Base-by-base conservation (phyloP, 1,140 invertebrate genomes). In the Drosophila obscura region DNA sequence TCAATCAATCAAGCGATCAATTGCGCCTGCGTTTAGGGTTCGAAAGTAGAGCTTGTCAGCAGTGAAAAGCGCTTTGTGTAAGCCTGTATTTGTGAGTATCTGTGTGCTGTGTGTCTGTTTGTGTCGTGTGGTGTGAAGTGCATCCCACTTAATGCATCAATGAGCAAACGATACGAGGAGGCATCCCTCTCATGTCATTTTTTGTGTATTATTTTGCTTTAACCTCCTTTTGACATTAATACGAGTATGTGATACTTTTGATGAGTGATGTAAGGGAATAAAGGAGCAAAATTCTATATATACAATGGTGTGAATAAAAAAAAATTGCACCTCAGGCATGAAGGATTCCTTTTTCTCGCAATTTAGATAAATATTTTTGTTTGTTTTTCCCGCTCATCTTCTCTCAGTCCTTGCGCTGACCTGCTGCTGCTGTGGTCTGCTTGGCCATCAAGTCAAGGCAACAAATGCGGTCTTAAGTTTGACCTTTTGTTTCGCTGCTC, bases 131-230 rank as follows among this genome's bases (percentile, higher is more conserved):
- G 73, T 56, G 56, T 67, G 51, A 58, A 65, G 53, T 67, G 62
- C 72, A 73, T 72, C 31, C 31, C 78, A 69, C 78, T 87, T 77
- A 81, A 87, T 80, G 82, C 74, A 85, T 72, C 65, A 60, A 58
- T 52, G 55, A 60, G 74, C 65, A 71, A 64, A 77, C 65, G 48
- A 78, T 82, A 82, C 31, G 31, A 35, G 31, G 9, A 35, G 31
- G 31, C 31, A 35, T 35, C 19, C 19, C 9, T 9, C 31, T 35
- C 31, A 35, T 35, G 31, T 35, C 31, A 9, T 11, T 35, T 35
- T 35, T 35, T 35, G 9, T 35, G 31, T 35, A 4, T 35, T 35
- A 2, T 35, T 35, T 35, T 35, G 9, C 31, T 4, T 11, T 35
- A 9, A 35, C 31, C 31, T 35, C 28, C 28, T 2, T 8, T 9